These are phyloP conservation scores for Lacanobia wlatinum DNA, from an alignment of 2,888 invertebrate genomes.

Conservation along the genomic window DNA sequence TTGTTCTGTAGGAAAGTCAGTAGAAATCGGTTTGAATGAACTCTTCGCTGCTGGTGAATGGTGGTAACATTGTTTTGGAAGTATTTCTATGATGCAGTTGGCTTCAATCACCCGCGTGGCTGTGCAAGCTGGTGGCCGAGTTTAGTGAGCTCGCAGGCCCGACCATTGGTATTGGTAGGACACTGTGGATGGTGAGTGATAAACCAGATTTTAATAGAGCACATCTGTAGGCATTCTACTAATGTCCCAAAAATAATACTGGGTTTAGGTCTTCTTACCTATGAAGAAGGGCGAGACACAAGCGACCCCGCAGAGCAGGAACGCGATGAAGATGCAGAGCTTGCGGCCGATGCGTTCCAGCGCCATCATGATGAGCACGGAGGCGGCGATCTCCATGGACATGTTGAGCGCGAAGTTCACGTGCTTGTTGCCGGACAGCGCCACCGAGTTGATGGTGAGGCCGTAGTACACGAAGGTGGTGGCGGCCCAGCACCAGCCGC, in stretches of 20 bases:
- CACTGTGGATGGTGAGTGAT: too few species aligned
- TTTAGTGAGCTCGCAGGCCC: too few species aligned
- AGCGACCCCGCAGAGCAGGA: conserved; percentile 81
- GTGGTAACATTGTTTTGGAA: too few species aligned
- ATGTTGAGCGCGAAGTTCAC: conserved; percentile 92
- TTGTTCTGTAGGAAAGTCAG: too few species aligned
- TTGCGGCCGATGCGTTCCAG: conserved; percentile 84
- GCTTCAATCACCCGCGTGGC: too few species aligned
- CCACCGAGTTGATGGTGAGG: conserved; percentile 94
- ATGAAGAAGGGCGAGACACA: conserved; percentile 81
- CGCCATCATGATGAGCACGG: conserved; percentile 85
- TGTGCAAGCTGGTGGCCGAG: too few species aligned
- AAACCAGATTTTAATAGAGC: too few species aligned
- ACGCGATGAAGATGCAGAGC: conserved; percentile 81
- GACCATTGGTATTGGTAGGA: too few species aligned
- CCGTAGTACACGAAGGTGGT: conserved; percentile 95
- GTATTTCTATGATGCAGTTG: background rate
- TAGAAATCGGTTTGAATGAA: too few species aligned
- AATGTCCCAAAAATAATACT: too few species aligned
- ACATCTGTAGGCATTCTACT: too few species aligned
- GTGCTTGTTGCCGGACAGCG: conserved; percentile 93
- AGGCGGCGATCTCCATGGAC: conserved; percentile 87
- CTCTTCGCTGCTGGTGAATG: too few species aligned
- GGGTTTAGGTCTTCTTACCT: conserved; percentile 70
- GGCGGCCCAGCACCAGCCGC: conserved; percentile 93